Conservation (phyloP, 2,888 invertebrate genomes). For the Limnephilus lunatus region DNA sequence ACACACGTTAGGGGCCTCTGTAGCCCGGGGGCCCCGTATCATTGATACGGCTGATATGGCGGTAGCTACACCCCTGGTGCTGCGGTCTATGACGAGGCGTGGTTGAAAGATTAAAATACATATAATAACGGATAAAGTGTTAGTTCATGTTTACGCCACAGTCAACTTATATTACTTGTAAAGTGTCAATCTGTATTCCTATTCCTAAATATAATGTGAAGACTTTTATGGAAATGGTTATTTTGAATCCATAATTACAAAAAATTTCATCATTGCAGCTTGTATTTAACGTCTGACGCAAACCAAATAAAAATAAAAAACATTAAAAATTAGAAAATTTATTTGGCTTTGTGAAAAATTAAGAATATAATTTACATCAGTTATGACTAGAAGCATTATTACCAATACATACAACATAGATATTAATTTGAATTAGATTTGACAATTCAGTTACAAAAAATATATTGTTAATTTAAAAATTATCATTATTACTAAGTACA, state of each 20-base stretch:
- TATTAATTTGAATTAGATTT: not conserved
- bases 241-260: not conserved
- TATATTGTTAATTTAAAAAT: not conserved
- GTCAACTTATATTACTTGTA: too few relatives aligned
- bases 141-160: too few relatives aligned
- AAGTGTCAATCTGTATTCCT: not conserved
- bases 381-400: conserved; percentile 32
- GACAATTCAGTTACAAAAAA: not conserved
- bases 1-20: too few relatives aligned
- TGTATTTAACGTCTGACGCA: not conserved
- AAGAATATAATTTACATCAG: not conserved
- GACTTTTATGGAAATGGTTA: not conserved
- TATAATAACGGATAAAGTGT: too few relatives aligned
- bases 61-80: too few relatives aligned
- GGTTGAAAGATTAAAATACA: too few relatives aligned
- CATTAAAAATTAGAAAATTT: conserved; percentile 37
- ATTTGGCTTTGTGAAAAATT: conserved; percentile 25
- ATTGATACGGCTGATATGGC: too few relatives aligned
- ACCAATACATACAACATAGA: not conserved
- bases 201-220: too few relatives aligned
- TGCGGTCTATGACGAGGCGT: too few relatives aligned
- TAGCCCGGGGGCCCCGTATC: too few relatives aligned
- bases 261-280: not conserved
- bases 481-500: not conserved
- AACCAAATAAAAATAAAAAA: not conserved